Base-by-base conservation (phyloP, 2,888 invertebrate species). In the Napeogenes sylphis region DNA sequence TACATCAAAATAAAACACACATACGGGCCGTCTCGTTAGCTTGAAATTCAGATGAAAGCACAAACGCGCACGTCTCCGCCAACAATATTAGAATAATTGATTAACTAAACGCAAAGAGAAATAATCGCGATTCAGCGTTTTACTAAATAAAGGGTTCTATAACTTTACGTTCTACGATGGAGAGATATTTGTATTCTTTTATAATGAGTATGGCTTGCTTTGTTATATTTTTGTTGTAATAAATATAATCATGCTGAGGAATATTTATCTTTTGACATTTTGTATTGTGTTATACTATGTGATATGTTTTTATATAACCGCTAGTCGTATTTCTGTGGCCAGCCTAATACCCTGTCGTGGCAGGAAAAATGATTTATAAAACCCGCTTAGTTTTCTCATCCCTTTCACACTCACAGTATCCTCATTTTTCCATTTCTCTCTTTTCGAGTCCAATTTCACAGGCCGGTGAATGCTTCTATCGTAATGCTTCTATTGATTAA, bases 61-160 rank as follows among this genome's bases (percentile, higher is more conserved):
- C 75, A 79, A 77, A 75, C 76, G 79, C 82, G 81, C 80, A 82
- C 83, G 81, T 85, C 85, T 81, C 75, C 70, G 78, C 83, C 83
- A 84, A 88, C 87, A 87, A 82, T 80, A 89, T 90, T 89, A 88
- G 81, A 90, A 90, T 90, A 90, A 90, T 90, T 90, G 90, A 90
- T 90, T 89, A 89, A 86, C 87, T 84, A 84, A 88, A 88, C 85
- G 84, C 84, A 86, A 85, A 87, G 85, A 87, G 86, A 87, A 87
- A 87, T 89, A 87, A 89, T 87, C 85, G 78, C 87, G 73, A 85
- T 82, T 87, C 88, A 89, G 88, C 88, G 80, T 83, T 90, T 86
- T 83, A 78, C 72, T 75, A 78, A 80, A 74, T 82, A 81, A 83
- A 79, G 86, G 51, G 21, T 51, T 51, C 51, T 30, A 51, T 51